Conservation (phyloP, 2,797 vertebrate genomes). For the Parauchenoglanis ngamensis region DNA sequence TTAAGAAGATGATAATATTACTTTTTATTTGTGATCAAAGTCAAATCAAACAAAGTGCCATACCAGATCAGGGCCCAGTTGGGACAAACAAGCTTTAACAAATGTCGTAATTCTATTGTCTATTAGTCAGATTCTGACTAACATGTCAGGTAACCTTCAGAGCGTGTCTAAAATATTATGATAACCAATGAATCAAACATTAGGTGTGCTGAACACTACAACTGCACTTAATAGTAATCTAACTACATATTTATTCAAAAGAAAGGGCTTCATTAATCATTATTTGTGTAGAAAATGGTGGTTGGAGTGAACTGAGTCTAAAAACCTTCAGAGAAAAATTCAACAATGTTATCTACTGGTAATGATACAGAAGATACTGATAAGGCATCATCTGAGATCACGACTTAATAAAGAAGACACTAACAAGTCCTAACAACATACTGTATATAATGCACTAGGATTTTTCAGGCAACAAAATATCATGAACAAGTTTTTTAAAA, state of each 20-base stretch:
- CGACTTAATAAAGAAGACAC: neutral
- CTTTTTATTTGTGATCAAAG: neutral
- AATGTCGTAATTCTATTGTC: neutral
- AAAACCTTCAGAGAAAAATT: neutral
- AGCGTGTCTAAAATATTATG: neutral
- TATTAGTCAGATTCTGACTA: neutral
- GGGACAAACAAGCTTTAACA: neutral
- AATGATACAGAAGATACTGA: neutral
- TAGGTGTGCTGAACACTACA: neutral
- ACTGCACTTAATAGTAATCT: neutral
- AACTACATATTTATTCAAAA: neutral
- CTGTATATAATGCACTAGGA: neutral
- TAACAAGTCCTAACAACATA: neutral
- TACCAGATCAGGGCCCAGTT: neutral
- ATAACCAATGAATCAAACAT: neutral
- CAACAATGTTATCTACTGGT: neutral
- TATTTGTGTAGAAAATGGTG: neutral
- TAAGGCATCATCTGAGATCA: constrained; percentile 6
- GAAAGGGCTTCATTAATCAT: neutral
- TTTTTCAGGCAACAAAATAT: neutral
- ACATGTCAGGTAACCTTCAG: neutral
- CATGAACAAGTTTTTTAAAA: neutral
- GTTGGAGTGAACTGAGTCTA: neutral
- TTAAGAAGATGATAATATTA: neutral
- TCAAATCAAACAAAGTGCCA: neutral